Base-by-base conservation (phyloP, 2,888 invertebrate species). In the Abscondita cerata region DNA sequence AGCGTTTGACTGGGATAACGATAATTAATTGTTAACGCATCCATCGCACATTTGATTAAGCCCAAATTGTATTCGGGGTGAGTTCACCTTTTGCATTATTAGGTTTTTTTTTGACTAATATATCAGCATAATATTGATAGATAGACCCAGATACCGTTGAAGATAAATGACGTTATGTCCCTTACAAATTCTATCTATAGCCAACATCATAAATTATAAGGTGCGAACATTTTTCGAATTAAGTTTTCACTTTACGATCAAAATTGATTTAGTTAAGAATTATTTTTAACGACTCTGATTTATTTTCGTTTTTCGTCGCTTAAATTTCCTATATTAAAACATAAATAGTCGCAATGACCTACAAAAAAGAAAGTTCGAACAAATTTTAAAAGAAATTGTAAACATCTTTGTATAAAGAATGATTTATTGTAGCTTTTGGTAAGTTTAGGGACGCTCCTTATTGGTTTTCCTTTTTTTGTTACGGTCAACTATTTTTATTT, bases 231-330 rank as follows among this genome's bases (percentile, higher is more conserved):
- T 67, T 52, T 48, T 57, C 48, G 65, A 68, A 69, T 69, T 69
- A 69, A 66, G 67, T 68, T 70, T 70, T 70, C 70, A 70, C 70
- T 70, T 70, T 68, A 67, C 66, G 64, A 69, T 69, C 65, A 62
- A 70, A 66, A 68, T 68, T 68, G 67, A 70, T 68, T 68, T 68
- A 68, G 59, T 60, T 62, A 60, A 58, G 57, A 59, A 64, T 65
- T 65, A 67, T 65, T 65, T 66, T 64, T 58, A 52, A 59, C 58
- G 51, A 53, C 33, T 58, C 53, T 40, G 25, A 31, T 41, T 62
- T 52, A 61, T 56, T 61, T 61, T 55, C 52, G 6, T 54, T 20
- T 19, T 40, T 15, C 50, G 50, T 36, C 15, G 53, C 34, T 36
- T 12, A 36, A 12, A n/a, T 36, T 36, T 36, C 3, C 11, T 36